Evolutionary conservation across 2,113 vertebrate species (phyloP).

Genomic region (Lathamus discolor): DNA sequence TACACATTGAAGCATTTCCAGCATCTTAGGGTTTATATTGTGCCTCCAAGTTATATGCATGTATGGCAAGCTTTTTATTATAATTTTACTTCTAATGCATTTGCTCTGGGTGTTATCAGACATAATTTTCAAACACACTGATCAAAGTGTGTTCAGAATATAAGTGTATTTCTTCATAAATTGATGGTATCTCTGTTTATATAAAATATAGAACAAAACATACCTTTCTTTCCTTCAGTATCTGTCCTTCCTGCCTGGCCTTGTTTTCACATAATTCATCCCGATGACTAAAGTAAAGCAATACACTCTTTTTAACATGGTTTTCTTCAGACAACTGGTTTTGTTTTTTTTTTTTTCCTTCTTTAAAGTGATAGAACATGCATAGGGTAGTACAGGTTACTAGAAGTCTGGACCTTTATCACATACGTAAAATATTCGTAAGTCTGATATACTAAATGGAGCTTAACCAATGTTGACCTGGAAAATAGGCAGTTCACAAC

Average conservation of each 20-base stretch:
- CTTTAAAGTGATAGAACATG: not conserved
- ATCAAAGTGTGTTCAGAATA: slow-evolving; percentile 29
- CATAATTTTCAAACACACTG: slow-evolving; percentile 53
- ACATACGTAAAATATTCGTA: not conserved
- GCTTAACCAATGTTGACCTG: not conserved
- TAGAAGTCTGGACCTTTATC: not conserved
- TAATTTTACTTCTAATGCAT: not conserved
- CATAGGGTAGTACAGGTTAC: not conserved
- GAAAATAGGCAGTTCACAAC: not conserved
- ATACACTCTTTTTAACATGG: not conserved
- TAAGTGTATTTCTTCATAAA: slow-evolving; percentile 28
- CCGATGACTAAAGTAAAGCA: not conserved
- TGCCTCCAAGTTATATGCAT: not conserved
- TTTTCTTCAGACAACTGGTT: not conserved
- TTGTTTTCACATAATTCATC: not conserved
- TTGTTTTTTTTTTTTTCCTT: not conserved
- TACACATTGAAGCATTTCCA: slow-evolving; percentile 19
- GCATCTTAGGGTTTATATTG: not conserved
- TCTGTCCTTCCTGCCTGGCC: not conserved
- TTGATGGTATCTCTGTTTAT: not conserved
- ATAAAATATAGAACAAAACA: slow-evolving; percentile 14
- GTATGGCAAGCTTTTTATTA: slow-evolving; percentile 33
- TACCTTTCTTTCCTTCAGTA: not conserved
- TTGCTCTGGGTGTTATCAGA: slow-evolving; percentile 14
- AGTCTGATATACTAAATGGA: not conserved